Percentiles rank a stretch among this genome's conserved stretches.
phyloP scores from a whole-genome alignment of 2,113 vertebrate species.

The Tiliqua scincoides region DNA sequence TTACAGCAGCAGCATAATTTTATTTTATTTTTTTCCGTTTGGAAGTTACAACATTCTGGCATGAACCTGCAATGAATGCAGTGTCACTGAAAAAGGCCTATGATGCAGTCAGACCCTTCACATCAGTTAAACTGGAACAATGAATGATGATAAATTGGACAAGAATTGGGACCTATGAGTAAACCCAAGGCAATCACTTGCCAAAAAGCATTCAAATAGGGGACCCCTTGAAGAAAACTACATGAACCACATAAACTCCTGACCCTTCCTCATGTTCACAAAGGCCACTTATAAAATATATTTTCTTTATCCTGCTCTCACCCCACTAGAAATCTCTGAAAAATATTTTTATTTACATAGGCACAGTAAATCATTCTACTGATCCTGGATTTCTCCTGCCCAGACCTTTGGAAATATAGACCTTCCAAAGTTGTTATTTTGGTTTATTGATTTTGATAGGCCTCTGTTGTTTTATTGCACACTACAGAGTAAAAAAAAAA shows the following conservation, averaged over 20 bases:
- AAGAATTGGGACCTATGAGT: not conserved
- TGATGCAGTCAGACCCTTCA: not conserved
- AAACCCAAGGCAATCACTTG: not conserved
- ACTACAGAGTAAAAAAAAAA: not conserved
- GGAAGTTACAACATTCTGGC: constrained; percentile 6
- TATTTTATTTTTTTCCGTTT: not conserved
- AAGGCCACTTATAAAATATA: not conserved
- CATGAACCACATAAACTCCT: not conserved
- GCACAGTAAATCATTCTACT: not conserved
- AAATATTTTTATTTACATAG: not conserved
- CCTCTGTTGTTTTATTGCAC: not conserved
- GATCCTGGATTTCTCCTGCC: not conserved
- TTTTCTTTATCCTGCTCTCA: not conserved
- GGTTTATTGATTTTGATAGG: not conserved
- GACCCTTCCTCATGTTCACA: not conserved
- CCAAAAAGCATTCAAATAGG: not conserved
- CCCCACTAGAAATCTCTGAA: not conserved
- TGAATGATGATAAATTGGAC: not conserved
- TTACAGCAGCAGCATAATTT: not conserved
- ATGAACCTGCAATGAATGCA: not conserved
- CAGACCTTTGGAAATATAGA: not conserved
- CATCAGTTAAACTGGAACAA: not conserved
- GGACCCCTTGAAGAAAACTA: not conserved
- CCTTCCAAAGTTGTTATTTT: not conserved
- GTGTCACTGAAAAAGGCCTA: not conserved